Base-by-base conservation (phyloP, 2,797 vertebrate genomes). In the Hydrolagus colliei region DNA sequence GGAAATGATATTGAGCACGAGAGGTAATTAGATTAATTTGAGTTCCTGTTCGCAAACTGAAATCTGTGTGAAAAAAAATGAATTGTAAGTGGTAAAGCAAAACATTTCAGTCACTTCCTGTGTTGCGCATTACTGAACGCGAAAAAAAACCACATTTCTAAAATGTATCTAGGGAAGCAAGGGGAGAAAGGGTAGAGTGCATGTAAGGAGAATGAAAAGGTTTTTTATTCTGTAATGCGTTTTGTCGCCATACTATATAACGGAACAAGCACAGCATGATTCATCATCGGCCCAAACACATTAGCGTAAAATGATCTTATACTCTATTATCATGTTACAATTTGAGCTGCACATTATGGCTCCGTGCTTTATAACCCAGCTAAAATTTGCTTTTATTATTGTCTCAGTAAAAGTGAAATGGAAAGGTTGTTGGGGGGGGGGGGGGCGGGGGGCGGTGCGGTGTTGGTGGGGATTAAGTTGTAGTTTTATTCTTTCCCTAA, bases 321-420 rank as follows among this genome's bases (percentile, higher is more conserved):
- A 84, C 71, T 84, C 79, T 84, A 65, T 35, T 68, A 67, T 68
- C 79, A 84, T 35, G 16, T 41, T 84, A 67, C 61, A 80, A 80
- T 65, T 27, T 80, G 62, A 80, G 22, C 8, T 32, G 62, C 63
- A 32, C 32, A 71, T 10, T 71, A 32, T 80, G 1, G 32, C 9
- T 52, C 41, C 1, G 18, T 71, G 32, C 12, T 84, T 68, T 67
- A 71, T 68, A 67, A 68, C 16, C 16, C 65, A 84, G 65, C 63
- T 68, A 84, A 84, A 68, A 84, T 41, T 84, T 52, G 41, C 32
- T 12, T 22, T 35, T 35, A 65, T 52, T 52, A 52, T 80, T 80
- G 22, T 32, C 61, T 18, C 32, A 35, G 65, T n/a, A 71, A 68
- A 65, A 68, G 16, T 68, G 27, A 18, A 68, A 68, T 16, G n/a